These are phyloP conservation scores for Pogonomyrmex californicus DNA, from an alignment of 1,140 invertebrate species.

Conservation along the genomic window DNA sequence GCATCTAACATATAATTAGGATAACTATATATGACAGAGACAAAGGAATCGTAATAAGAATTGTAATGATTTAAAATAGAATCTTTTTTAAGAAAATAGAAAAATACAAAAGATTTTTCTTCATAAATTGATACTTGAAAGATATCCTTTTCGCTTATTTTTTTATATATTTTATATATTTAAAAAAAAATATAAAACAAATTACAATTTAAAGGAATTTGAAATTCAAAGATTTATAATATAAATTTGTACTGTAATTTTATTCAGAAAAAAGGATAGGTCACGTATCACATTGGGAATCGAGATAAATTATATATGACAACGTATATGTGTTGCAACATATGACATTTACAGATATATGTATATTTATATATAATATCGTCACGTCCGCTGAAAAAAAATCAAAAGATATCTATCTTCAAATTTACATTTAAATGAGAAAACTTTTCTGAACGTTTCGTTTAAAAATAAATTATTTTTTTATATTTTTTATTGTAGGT, in stretches of 20 bases:
- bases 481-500: not conserved
- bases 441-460: not conserved
- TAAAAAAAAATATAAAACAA: not conserved
- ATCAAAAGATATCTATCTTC: not conserved
- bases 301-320: not conserved
- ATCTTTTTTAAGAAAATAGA: not conserved
- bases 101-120: slow-evolving; percentile 9
- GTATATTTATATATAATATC: not conserved
- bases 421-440: slow-evolving; percentile 20
- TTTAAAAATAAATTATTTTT: slow-evolving; percentile 17
- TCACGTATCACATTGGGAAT: slow-evolving; percentile 24
- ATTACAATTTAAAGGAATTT: slow-evolving; percentile 8
- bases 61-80: not conserved
- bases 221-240: not conserved
- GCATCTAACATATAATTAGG: slow-evolving; percentile 22
- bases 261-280: slow-evolving; percentile 24
- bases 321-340: slow-evolving; percentile 24
- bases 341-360: not conserved
- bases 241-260: slow-evolving; percentile 6
- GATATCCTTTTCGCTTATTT: not conserved
- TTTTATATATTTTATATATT: not conserved
- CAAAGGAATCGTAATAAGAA: not conserved
- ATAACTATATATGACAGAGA: not conserved
- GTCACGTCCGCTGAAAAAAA: not conserved
- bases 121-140: not conserved